phyloP scores from a whole-genome alignment of 64 coral and sea anemone genomes.

The Dendrophyllia cribrosa region DNA sequence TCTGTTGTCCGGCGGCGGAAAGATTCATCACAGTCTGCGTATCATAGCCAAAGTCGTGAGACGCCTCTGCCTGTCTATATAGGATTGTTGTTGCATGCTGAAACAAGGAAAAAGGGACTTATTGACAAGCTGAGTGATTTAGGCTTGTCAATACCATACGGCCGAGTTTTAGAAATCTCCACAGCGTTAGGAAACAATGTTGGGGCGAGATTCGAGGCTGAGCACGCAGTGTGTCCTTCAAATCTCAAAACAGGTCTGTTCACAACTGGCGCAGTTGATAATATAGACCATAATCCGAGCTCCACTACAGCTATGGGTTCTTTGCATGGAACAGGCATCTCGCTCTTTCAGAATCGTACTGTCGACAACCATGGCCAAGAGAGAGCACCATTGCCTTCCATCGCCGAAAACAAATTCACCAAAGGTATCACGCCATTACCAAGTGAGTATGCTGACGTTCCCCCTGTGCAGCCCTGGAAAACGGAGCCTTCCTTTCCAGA shows the following conservation, averaged over 20 bases:
- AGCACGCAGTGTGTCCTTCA: not conserved
- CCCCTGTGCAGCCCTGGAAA: not conserved
- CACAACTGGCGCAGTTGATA: not conserved
- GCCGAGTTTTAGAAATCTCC: not conserved
- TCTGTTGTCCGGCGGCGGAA: not conserved
- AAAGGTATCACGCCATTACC: not conserved
- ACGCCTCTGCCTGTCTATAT: not conserved
- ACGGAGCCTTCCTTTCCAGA: not conserved
- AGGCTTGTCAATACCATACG: not conserved
- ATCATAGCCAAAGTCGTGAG: not conserved
- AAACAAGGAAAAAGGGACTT: not conserved
- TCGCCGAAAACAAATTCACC: too few relatives aligned
- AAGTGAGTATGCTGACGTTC: not conserved
- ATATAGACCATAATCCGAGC: too few relatives aligned
- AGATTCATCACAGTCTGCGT: not conserved
- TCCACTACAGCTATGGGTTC: not conserved
- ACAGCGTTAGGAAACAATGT: not conserved
- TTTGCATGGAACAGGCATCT: not conserved
- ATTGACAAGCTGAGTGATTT: not conserved
- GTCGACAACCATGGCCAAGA: not conserved
- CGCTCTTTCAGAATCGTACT: not conserved
- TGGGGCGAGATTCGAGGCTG: not conserved
- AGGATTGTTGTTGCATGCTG: not conserved
- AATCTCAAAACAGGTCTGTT: not conserved
- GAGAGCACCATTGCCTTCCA: not conserved